These are phyloP conservation scores for Corythucha ciliata DNA, from an alignment of 2,888 invertebrate genomes.

Conservation along the genomic window DNA sequence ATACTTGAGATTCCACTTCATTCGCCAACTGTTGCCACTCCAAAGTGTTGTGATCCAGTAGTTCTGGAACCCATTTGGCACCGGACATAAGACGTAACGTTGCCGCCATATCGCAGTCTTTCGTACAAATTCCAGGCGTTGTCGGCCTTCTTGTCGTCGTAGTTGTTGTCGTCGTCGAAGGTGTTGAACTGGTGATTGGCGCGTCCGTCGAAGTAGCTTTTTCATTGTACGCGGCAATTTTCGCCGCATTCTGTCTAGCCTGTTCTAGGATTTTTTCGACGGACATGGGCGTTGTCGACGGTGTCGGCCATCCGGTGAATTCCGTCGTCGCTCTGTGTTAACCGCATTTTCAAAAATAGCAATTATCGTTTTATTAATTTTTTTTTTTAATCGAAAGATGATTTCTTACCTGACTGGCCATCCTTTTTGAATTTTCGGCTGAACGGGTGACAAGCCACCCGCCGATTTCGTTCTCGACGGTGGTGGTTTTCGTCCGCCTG, in stretches of 20 bases:
- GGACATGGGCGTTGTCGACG: conserved; percentile 76
- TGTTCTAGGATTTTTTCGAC: conserved; percentile 68
- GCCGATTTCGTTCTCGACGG: conserved; percentile 40
- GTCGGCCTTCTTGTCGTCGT: conserved; percentile 61
- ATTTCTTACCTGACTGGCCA: conserved; percentile 63
- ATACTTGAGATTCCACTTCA: conserved; percentile 70
- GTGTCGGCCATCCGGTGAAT: conserved; percentile 85
- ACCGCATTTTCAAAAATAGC: not conserved
- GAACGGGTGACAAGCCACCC: conserved; percentile 46
- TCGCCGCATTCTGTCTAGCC: conserved; percentile 25
- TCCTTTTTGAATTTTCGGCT: conserved; percentile 69
- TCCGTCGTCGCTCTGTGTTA: conserved; percentile 65
- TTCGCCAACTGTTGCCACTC: conserved; percentile 78
- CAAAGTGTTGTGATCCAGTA: conserved; percentile 73
- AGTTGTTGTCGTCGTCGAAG: conserved; percentile 59
- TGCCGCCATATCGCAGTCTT: conserved; percentile 75
- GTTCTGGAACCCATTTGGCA: conserved; percentile 74
- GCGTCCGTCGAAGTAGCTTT: conserved; percentile 20
- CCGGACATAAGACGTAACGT: conserved; percentile 75
- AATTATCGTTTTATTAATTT: not conserved
- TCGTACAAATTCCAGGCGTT: conserved; percentile 67
- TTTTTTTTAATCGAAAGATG: not conserved
- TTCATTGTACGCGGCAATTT: conserved; percentile 17
- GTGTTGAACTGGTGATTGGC: conserved; percentile 46
- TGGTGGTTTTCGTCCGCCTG: conserved; percentile 53